These are phyloP conservation scores for Gymnopithys bicolor DNA, from an alignment of 2,797 vertebrate species.

Conservation along the genomic window DNA sequence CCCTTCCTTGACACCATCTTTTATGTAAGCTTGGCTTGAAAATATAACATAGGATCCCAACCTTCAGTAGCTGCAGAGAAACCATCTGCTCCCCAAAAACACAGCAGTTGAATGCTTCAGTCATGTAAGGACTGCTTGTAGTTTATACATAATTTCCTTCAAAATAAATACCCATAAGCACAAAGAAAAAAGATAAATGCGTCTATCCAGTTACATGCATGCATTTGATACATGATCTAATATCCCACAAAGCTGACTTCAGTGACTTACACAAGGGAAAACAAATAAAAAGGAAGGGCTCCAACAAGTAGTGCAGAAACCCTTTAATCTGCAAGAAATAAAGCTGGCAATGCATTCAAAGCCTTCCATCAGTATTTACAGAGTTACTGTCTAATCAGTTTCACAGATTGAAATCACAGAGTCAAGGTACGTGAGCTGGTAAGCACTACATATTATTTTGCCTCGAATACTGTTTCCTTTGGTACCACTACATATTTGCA, in stretches of 20 bases:
- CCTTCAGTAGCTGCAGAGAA: not conserved
- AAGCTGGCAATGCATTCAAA: not conserved
- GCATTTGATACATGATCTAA: not conserved
- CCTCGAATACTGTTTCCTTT: conserved; percentile 38
- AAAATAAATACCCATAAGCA: conserved; percentile 41
- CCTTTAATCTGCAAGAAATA: not conserved
- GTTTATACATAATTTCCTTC: not conserved
- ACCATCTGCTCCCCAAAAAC: conserved; percentile 21
- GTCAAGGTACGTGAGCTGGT: not conserved
- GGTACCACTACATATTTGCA: not conserved
- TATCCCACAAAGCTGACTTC: not conserved
- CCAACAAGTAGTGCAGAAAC: not conserved
- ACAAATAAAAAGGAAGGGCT: not conserved
- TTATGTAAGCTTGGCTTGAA: not conserved
- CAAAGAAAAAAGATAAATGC: not conserved
- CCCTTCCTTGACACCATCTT: not conserved
- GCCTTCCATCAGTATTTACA: not conserved
- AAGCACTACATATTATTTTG: conserved; percentile 35
- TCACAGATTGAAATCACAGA: not conserved
- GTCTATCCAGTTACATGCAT: not conserved
- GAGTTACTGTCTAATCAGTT: not conserved
- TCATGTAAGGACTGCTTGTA: not conserved
- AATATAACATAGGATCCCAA: not conserved
- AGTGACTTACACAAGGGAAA: not conserved
- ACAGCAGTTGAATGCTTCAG: not conserved